Conservation (phyloP, 2,797 vertebrate species). For the Silurus aristotelis region DNA sequence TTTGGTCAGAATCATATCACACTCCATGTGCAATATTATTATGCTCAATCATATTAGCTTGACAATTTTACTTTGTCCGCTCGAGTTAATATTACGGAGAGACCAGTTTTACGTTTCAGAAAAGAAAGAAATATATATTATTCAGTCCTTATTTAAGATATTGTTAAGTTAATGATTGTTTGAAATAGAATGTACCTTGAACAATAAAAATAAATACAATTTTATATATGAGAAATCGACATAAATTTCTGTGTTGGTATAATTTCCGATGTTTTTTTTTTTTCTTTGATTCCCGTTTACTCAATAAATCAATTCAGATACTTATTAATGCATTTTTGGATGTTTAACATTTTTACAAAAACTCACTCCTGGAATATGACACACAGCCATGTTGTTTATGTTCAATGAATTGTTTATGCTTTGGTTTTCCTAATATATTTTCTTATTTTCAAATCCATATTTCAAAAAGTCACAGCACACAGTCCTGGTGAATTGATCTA, state of each 20-base stretch:
- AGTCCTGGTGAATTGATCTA: background rate
- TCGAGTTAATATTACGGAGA: constrained; percentile 72
- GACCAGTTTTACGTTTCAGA: constrained; percentile 45
- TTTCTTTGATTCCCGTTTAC: constrained; percentile 48
- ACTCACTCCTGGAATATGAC: background rate
- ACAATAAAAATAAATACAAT: constrained; percentile 81
- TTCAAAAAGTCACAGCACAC: background rate
- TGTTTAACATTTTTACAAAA: background rate
- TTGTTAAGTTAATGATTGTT: constrained; percentile 83
- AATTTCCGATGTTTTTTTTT: constrained; percentile 66
- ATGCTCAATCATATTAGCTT: constrained; percentile 73
- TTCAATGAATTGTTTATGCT: background rate
- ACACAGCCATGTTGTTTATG: too few species aligned
- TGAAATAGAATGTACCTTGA: constrained; percentile 82
- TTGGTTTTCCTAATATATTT: background rate
- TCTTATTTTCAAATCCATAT: background rate
- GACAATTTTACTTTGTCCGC: constrained; percentile 71
- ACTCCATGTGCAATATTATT: constrained; percentile 79
- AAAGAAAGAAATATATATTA: constrained; percentile 59
- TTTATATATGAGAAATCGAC: constrained; percentile 77
- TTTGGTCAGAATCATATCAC: constrained; percentile 70
- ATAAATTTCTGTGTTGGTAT: constrained; percentile 73
- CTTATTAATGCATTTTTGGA: constrained; percentile 19
- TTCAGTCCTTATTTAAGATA: constrained; percentile 76
- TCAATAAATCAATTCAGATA: constrained; percentile 55